Base-by-base conservation (phyloP, 2,888 invertebrate species). In the Blastobasis lacticolella region DNA sequence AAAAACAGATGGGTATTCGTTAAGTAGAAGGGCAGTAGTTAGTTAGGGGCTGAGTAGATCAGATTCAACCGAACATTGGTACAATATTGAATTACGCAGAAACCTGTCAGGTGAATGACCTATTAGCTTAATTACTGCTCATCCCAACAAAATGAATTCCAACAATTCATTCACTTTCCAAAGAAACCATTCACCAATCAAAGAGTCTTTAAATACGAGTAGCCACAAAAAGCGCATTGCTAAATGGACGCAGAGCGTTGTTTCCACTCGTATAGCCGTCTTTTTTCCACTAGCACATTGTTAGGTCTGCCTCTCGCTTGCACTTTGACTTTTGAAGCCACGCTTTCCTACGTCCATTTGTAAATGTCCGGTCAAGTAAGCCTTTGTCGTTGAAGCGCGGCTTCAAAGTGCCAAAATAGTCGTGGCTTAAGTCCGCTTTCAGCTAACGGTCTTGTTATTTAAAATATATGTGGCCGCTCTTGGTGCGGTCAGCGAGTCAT, bases 381-480 rank as follows among this genome's bases (percentile, higher is more conserved):
- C 5, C 43, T 43, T 43, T 43, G 43, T 43, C 43, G 43, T n/a
- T 43, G 43, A 43, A 43, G 10, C 10, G 43, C 10, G 43, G 9
- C 5, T 5, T 9, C 6, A 4, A 8, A 41, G 9, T 9, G 9
- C 10, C 43, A 43, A 43, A 43, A 10, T 9, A 43, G 9, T 9
- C 9, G 6, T 41, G 8, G 9, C 41, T 23, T 23, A 59, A 61
- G 55, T 54, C 48, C 50, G 50, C 54, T 46, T 49, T 43, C 37
- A 55, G 53, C 57, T 62, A 64, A 62, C 61, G 55, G 59, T 61
- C 64, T 62, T 64, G 61, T 64, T 63, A 61, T 63, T 56, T 51
- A 61, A 53, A 48, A 40, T 50, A 23, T 49, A 55, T 52, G 55
- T 62, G 54, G 60, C 59, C 51, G 53, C n/a, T 42, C 8, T n/a